Percentiles rank a stretch among this genome's conserved stretches.
Evolutionary conservation across 1,140 invertebrate species (phyloP).

Genomic region (Laupala kohalensis): DNA sequence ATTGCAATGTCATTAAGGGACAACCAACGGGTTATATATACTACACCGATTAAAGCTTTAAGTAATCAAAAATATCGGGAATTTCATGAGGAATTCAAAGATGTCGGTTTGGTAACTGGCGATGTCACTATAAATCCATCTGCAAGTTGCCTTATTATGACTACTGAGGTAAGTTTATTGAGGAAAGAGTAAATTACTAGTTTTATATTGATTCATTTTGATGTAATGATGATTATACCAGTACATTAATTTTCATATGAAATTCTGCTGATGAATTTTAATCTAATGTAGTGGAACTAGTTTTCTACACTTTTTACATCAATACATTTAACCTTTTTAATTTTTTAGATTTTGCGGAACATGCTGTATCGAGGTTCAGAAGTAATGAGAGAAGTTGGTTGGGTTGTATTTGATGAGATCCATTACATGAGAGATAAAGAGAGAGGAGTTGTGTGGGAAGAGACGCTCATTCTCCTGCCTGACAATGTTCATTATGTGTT

Average conservation of each 20-base stretch:
- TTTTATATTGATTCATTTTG: no score
- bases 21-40: conserved; percentile 93
- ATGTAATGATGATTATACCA: background rate
- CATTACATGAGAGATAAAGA: conserved; percentile 99
- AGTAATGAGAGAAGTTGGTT: conserved; percentile 95
- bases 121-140: conserved; percentile 98
- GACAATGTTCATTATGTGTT: conserved; percentile 99
- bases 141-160: conserved; percentile 98
- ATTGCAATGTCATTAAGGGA: conserved; percentile 53
- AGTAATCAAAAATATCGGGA: conserved; percentile 99
- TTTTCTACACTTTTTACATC: background rate
- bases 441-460: conserved; percentile 98
- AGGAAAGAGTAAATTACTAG: no score
- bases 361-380: conserved; percentile 99
- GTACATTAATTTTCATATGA: background rate
- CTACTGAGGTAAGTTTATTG: conserved; percentile 74
- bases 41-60: conserved; percentile 97
- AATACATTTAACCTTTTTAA: conserved; percentile 11
- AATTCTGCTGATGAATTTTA: background rate
- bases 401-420: conserved; percentile 99
- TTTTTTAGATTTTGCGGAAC: conserved; percentile 75
- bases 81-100: conserved; percentile 93
- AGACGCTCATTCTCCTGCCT: conserved; percentile 93
- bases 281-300: background rate
- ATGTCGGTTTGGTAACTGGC: conserved; percentile 96